Evolutionary conservation across 1,140 invertebrate genomes (phyloP), one percentile per base, ranked within the genome.

Genomic region (Zaprionus gabonicus): DNA sequence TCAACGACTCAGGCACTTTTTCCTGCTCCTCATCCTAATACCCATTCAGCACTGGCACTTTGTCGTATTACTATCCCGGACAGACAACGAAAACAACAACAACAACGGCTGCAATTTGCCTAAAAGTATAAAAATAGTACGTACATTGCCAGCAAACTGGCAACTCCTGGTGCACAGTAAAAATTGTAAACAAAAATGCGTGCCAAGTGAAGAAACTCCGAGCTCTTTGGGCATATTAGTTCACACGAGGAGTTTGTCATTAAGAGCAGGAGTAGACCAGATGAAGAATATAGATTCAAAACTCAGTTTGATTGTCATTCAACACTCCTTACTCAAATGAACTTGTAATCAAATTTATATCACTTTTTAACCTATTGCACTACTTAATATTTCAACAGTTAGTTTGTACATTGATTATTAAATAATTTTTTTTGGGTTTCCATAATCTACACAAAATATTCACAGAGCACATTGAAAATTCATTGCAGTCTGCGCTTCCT

Each of bases 171-270:
- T 81, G 78, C 72, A 71, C 60, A 71, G 44, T n/a, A 65, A 64
- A 75, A 86, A 67, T 70, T 67, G 81, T 90, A 88, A 88, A 88
- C 81, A 88, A 84, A 88, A 81, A 79, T 81, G 75, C 71, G 71
- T 76, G 84, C 78, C 81, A 90, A 90, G 70, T 60, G 58, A 12
- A 34, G 44, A 20, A 51, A 3, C n/a, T 57, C 25, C 25, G 46
- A 62, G 58, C 28, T 25, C 13, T 2, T 31, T 1, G 66, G 69
- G 57, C 23, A 60, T 55, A 69, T 71, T 25, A 53, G 25, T 46
- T 70, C 5, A 17, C 13, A 7, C 0, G 6, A 23, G 10, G 20
- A 7, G 4, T 51, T 51, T 51, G 20, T 7, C 9, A n/a, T n/a
- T 7, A 15, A 13, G n/a, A 13, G 9, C 7, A 6, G 36, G 0